Percentiles rank a stretch among this genome's conserved stretches.
phyloP scores from a whole-genome alignment of 2,113 vertebrate genomes.

The Neotragus pygmaeus region DNA sequence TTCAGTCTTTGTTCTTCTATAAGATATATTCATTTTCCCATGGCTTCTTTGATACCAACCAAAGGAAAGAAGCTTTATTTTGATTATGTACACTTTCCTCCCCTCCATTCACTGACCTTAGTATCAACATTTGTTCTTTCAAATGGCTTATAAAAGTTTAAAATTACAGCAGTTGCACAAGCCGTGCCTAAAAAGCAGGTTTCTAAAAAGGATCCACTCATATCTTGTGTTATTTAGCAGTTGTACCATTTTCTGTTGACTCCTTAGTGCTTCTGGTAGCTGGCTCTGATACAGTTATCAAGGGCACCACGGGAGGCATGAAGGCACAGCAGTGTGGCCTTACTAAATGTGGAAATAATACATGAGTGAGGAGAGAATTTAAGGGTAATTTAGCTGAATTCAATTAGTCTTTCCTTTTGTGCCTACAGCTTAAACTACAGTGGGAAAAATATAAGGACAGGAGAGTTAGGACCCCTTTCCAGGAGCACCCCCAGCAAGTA shows the following conservation, averaged over 20 bases:
- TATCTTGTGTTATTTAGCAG: background rate
- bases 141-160: background rate
- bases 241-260: background rate
- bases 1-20: conserved; percentile 6
- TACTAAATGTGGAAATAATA: background rate
- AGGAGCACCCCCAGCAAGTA: background rate
- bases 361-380: background rate
- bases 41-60: background rate
- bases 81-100: background rate
- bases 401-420: background rate
- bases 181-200: background rate
- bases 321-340: background rate
- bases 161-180: background rate
- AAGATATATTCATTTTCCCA: background rate
- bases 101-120: background rate
- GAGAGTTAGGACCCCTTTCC: background rate
- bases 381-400: background rate
- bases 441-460: background rate
- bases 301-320: background rate
- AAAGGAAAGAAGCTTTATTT: background rate
- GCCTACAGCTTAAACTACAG: background rate
- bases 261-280: background rate
- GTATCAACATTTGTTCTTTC: background rate
- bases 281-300: background rate
- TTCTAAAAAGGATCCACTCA: background rate